phyloP scores from a whole-genome alignment of 2,113 vertebrate species.

The Aegithalos caudatus region DNA sequence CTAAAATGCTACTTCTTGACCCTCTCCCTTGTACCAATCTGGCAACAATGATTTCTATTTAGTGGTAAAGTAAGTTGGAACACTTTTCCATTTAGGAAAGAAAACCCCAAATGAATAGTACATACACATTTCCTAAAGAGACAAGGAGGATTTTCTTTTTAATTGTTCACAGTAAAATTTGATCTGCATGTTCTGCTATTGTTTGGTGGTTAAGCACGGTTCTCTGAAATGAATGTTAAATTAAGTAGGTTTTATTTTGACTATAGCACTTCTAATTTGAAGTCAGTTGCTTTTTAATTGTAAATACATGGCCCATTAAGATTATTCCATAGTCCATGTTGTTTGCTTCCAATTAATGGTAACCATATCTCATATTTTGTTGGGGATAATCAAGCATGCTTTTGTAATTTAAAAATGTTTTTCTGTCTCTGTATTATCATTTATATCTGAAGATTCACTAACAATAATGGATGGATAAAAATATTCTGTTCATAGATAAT shows the following conservation, averaged over 20 bases:
- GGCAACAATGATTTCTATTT: slow-evolving; percentile 73
- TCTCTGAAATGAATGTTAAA: slow-evolving; percentile 60
- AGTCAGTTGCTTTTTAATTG: slow-evolving; percentile 17
- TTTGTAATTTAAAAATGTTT: slow-evolving; percentile 46
- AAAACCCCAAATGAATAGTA: not conserved
- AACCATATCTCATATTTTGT: slow-evolving; percentile 54
- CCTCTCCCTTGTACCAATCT: slow-evolving; percentile 83
- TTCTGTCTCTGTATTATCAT: slow-evolving; percentile 52
- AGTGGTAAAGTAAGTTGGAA: slow-evolving; percentile 8
- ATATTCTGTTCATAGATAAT: not conserved
- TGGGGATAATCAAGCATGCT: slow-evolving; percentile 73
- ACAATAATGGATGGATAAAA: not conserved
- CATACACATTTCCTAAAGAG: slow-evolving; percentile 43
- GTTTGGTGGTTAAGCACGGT: slow-evolving; percentile 71
- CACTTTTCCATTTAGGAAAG: not conserved
- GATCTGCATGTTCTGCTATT: slow-evolving; percentile 72
- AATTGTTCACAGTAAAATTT: slow-evolving; percentile 21
- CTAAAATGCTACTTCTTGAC: slow-evolving; percentile 78
- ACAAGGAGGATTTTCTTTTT: slow-evolving; percentile 5
- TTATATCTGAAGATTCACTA: slow-evolving; percentile 71
- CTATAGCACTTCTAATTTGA: slow-evolving; percentile 4
- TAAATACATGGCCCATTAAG: slow-evolving; percentile 22
- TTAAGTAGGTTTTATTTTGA: slow-evolving; percentile 37
- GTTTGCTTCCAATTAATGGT: slow-evolving; percentile 67
- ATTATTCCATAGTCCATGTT: slow-evolving; percentile 38